Conservation (phyloP, 2,797 vertebrate species). For the Centropyge bicolor region DNA sequence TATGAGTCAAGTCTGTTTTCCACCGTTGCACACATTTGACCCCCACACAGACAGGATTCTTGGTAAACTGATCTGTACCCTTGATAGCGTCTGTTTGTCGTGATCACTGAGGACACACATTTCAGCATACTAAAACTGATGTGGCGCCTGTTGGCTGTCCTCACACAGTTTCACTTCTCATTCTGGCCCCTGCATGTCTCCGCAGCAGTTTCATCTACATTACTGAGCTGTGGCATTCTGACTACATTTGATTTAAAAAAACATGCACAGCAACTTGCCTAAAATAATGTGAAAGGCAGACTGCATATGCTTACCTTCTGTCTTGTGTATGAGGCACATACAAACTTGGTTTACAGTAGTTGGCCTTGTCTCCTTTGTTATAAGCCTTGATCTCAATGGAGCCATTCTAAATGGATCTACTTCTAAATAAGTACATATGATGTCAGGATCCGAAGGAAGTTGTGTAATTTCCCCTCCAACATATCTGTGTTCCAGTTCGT, state of each 20-base stretch:
- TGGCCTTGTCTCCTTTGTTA: conserved; percentile 49
- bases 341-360: conserved; percentile 9
- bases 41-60: background rate
- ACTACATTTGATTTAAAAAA: background rate
- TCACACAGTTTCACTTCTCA: conserved; percentile 45
- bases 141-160: background rate
- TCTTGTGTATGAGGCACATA: background rate
- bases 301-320: background rate
- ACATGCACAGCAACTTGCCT: background rate
- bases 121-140: background rate
- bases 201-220: background rate
- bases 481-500: conserved; percentile 11
- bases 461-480: conserved; percentile 33
- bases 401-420: background rate
- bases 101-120: background rate
- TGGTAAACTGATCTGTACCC: background rate
- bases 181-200: background rate
- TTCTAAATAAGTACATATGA: conserved; percentile 30
- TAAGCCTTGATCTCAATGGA: conserved; percentile 28
- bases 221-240: background rate
- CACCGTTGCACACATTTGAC: background rate
- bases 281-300: background rate
- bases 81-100: background rate
- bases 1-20: background rate
- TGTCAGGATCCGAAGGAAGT: conserved; percentile 51